Evolutionary conservation across 2,113 vertebrate species (phyloP).

Genomic region (Rhombomys opimus): DNA sequence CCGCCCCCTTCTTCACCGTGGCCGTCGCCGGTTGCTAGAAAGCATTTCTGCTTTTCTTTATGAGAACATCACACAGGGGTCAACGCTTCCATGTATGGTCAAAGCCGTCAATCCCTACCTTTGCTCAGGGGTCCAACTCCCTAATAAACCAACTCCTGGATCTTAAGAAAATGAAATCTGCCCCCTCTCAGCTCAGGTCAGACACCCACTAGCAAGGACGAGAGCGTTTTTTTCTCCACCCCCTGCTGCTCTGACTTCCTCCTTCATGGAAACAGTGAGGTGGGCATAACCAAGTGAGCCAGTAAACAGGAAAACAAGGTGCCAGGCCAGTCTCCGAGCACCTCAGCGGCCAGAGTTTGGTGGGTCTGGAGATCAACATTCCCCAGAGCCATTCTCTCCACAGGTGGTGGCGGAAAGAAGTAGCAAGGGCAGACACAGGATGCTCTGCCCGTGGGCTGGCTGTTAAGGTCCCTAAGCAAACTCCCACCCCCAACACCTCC

Average conservation of each 20-base stretch:
- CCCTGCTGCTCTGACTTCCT: not conserved
- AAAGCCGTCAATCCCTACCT: not conserved
- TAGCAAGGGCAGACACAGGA: not conserved
- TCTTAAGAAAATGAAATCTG: not conserved
- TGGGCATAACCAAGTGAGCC: not conserved
- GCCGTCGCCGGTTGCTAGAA: not conserved
- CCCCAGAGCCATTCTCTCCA: not conserved
- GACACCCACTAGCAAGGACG: not conserved
- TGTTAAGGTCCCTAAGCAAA: not conserved
- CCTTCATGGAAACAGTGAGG: too few relatives aligned
- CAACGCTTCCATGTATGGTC: not conserved
- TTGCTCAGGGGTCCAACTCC: not conserved
- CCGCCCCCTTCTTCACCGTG: not conserved
- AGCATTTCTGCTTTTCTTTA: not conserved
- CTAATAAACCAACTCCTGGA: not conserved
- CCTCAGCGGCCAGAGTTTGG: not conserved
- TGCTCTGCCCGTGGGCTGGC: not conserved
- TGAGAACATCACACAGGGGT: not conserved
- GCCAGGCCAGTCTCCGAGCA: not conserved
- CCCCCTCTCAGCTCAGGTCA: not conserved
- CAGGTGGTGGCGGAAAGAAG: not conserved
- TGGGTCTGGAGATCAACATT: not conserved
- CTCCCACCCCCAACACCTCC: not conserved
- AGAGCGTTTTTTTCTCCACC: not conserved
- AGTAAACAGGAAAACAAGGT: not conserved